phyloP scores from a whole-genome alignment of 2,888 invertebrate genomes.

The Pardosa pseudoannulata region DNA sequence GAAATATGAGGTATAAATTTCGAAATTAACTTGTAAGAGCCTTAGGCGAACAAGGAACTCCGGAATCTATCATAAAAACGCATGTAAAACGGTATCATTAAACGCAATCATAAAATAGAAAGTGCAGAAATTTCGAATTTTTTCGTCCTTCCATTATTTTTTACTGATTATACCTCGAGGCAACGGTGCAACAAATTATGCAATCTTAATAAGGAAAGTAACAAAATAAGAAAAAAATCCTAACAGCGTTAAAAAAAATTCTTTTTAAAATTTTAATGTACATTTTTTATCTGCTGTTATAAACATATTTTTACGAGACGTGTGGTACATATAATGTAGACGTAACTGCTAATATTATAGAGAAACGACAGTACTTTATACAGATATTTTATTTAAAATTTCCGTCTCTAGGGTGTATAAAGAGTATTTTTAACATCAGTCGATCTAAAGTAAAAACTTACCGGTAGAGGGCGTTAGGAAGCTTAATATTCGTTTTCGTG shows the following conservation, averaged over 20 bases:
- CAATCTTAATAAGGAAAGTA: neutral
- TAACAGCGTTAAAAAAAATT: neutral
- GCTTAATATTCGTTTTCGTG: too few species aligned
- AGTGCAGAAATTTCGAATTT: neutral
- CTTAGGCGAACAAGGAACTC: neutral
- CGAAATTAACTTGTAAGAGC: neutral
- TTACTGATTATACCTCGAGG: neutral
- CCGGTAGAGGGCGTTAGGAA: neutral
- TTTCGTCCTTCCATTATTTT: neutral
- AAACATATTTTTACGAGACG: neutral
- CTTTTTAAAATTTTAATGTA: neutral
- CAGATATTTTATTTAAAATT: neutral
- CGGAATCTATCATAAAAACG: neutral
- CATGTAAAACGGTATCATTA: neutral
- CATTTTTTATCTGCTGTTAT: neutral
- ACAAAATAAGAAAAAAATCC: neutral
- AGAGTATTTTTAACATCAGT: neutral
- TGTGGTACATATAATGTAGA: neutral
- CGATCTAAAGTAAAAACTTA: neutral
- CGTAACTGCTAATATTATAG: neutral
- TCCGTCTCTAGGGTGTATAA: neutral
- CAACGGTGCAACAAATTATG: neutral
- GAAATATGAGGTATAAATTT: neutral
- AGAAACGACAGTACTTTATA: neutral
- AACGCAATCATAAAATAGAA: neutral